Conservation (phyloP, 2,797 vertebrate genomes). For the Huso huso region DNA sequence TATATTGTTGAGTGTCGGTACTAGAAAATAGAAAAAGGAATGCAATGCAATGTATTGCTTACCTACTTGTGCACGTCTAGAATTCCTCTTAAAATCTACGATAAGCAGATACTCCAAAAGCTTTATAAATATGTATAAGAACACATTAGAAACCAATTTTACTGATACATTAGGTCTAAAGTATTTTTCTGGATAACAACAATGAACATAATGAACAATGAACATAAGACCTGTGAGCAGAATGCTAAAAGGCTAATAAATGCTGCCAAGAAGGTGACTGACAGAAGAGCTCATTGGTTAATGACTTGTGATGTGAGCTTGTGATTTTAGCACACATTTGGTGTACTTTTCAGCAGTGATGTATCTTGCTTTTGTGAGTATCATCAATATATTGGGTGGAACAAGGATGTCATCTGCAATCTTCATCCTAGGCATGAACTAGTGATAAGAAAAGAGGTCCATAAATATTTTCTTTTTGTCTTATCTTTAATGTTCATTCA, state of each 20-base stretch:
- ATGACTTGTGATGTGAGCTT: conserved; percentile 31
- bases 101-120: no score
- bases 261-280: conserved; percentile 16
- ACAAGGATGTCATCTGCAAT: conserved; percentile 3
- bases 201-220: no score
- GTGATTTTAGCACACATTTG: conserved; percentile 36
- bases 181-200: no score
- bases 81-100: no score
- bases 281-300: conserved; percentile 33
- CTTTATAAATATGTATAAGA: no score
- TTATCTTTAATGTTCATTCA: conserved; percentile 5
- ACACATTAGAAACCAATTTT: no score
- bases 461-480: not conserved
- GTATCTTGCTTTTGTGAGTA: conserved; percentile 42
- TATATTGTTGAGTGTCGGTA: no score
- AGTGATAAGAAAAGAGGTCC: not conserved
- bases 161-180: no score
- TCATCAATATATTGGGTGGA: conserved; percentile 19
- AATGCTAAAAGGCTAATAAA: conserved; percentile 22
- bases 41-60: no score
- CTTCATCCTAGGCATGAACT: conserved; percentile 2
- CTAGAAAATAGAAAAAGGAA: no score
- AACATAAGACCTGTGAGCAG: conserved; percentile 9
- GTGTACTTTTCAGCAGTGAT: conserved; percentile 34
- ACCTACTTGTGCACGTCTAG: no score